Evolutionary conservation across 2,888 invertebrate genomes (phyloP), one percentile per base, ranked within the genome.

Genomic region (Conus canariensis): DNA sequence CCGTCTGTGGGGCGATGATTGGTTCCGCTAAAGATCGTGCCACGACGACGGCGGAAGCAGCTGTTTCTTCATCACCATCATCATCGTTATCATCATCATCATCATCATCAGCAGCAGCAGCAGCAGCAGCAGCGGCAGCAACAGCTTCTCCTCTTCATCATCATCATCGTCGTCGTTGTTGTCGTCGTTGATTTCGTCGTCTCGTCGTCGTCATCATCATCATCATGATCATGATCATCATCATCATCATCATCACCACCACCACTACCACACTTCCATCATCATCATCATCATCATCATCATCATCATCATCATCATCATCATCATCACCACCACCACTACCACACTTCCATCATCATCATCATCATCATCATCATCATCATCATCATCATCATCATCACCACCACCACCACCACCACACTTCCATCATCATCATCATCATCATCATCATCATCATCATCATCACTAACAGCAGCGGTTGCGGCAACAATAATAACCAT

Each of bases 321-420:
- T 89, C 89, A 89, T 89, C 89, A 89, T 89, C 89, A 89, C 86
- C 89, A 86, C 86, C 86, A 89, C 86, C 89, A 67, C 19, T 19
- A 70, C 5, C 70, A 70, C 22, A 86, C 58, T 14, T 12, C 58
- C 88, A 88, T 86, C 86, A 89, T 86, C 89, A 70, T 89, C 89
- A 89, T 89, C 89, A 89, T 89, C 89, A 89, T 89, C 89, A 89
- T 89, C 89, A 86, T 89, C 86, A 89, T 89, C 89, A 67, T 89
- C 86, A 89, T 89, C 70, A 67, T 89, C 86, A 86, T 87, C 90
- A 87, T 87, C 90, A 87, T 87, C 90, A 88, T 85, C 77, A 85
- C 19, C 70, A 22, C 19, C 70, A 22, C 19, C n/a, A 22, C 19
- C 70, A 70, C 14, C n/a, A 70, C 7, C 70, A 70, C 70, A 70